Evolutionary conservation across 2,113 vertebrate genomes (phyloP).

Genomic region (Chaenocephalus aceratus): DNA sequence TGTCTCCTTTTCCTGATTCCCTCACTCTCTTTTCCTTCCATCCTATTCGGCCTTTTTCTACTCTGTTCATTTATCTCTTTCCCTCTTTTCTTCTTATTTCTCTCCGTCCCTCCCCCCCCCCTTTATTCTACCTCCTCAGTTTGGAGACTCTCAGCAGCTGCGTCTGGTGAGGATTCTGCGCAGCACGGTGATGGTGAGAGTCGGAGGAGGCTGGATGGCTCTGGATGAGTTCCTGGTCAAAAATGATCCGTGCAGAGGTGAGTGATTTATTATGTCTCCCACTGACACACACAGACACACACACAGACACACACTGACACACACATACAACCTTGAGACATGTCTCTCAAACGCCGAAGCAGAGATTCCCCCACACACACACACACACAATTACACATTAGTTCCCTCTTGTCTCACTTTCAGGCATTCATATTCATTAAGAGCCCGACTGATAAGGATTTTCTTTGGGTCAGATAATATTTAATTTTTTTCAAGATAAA

Average conservation of each 20-base stretch:
- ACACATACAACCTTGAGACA: no score
- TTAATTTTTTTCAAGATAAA: not conserved
- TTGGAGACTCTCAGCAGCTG: conserved; percentile 98
- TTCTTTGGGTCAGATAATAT: not conserved
- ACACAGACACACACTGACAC: not conserved
- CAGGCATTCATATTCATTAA: not conserved
- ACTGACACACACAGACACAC: not conserved
- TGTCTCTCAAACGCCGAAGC: no score
- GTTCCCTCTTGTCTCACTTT: conserved; percentile 4
- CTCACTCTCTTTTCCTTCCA: not conserved
- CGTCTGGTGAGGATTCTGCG: conserved; percentile 97
- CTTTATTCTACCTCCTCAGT: conserved; percentile 76
- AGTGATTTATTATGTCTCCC: conserved; percentile 42
- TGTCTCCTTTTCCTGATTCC: not conserved
- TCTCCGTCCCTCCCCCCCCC: not conserved
- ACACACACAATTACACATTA: not conserved
- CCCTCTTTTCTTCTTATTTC: not conserved
- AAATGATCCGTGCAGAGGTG: conserved; percentile 99
- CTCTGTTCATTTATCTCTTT: not conserved
- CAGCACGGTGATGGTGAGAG: conserved; percentile 98
- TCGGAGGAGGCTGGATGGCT: conserved; percentile 99
- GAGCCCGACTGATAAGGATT: not conserved
- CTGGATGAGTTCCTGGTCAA: conserved; percentile 98
- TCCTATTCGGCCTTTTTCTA: no score
- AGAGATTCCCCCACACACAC: not conserved